Evolutionary conservation across 2,113 vertebrate species (phyloP).

Genomic region (Dryoscopus gambensis): DNA sequence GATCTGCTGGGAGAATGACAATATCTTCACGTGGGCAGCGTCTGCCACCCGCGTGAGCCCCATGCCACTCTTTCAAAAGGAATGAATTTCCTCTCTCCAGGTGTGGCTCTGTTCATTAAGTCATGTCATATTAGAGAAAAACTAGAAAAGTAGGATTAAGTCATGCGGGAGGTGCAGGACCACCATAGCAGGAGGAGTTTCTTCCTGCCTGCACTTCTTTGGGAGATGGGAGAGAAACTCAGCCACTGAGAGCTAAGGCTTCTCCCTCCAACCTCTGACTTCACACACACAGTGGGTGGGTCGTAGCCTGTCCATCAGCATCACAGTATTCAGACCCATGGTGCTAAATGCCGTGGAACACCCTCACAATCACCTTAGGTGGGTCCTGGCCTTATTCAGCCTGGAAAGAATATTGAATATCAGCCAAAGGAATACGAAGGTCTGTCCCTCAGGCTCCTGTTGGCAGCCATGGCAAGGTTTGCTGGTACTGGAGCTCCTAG

Average conservation of each 20-base stretch:
- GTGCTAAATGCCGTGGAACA: background rate
- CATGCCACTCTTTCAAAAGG: background rate
- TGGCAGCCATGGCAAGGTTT: background rate
- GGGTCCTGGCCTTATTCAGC: background rate
- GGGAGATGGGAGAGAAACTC: background rate
- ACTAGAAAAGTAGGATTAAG: background rate
- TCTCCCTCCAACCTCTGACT: background rate
- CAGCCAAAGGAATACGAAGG: background rate
- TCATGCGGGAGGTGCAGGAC: background rate
- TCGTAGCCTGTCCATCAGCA: background rate
- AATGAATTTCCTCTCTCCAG: background rate
- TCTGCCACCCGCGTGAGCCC: background rate
- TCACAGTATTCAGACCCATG: background rate
- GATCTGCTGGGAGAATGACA: background rate
- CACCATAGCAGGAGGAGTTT: background rate
- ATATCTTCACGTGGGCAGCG: accelerated
- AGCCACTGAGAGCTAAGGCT: background rate
- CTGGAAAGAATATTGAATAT: background rate
- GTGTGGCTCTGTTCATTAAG: background rate
- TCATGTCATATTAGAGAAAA: background rate
- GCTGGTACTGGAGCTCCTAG: background rate
- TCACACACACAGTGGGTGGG: accelerated
- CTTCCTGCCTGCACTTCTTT: background rate
- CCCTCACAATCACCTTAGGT: background rate
- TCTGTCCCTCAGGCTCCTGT: background rate